Conservation (phyloP, 2,888 invertebrate species). For the Physocephala rufipes region DNA sequence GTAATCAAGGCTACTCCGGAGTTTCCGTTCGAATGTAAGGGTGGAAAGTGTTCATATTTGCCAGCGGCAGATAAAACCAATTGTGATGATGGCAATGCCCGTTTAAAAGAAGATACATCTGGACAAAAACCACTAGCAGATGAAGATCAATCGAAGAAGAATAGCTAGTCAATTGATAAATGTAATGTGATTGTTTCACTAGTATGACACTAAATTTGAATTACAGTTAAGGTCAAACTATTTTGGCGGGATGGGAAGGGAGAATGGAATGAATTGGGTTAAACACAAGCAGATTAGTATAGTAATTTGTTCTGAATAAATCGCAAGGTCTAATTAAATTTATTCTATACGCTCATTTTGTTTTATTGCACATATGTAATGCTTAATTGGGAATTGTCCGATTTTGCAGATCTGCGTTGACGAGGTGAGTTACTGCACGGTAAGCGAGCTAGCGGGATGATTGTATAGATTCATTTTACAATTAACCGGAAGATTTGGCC, state of each 20-base stretch:
- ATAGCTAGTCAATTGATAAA: slow-evolving; percentile 17
- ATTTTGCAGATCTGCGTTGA: too few species aligned
- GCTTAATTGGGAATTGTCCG: too few species aligned
- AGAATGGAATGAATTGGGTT: too few species aligned
- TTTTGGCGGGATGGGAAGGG: too few species aligned
- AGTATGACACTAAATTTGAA: too few species aligned
- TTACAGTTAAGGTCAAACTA: too few species aligned
- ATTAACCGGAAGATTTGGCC: too few species aligned
- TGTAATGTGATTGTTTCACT: too few species aligned
- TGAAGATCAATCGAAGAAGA: slow-evolving; percentile 38
- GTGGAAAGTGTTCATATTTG: slow-evolving; percentile 68
- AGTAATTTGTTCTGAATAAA: background rate
- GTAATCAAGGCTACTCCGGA: slow-evolving; percentile 67
- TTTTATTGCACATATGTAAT: background rate
- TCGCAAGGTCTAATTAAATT: background rate
- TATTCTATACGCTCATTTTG: background rate
- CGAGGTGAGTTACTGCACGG: too few species aligned
- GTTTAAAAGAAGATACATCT: slow-evolving; percentile 10
- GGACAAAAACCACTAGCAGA: slow-evolving; percentile 4
- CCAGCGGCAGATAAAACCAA: slow-evolving; percentile 46
- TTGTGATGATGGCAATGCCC: background rate
- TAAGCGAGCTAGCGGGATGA: too few species aligned
- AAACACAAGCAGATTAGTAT: too few species aligned
- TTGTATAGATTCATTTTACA: too few species aligned
- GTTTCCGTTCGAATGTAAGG: slow-evolving; percentile 71